These are phyloP conservation scores for Druon quercuslanigerum DNA, from an alignment of 1,140 invertebrate species.

Conservation along the genomic window DNA sequence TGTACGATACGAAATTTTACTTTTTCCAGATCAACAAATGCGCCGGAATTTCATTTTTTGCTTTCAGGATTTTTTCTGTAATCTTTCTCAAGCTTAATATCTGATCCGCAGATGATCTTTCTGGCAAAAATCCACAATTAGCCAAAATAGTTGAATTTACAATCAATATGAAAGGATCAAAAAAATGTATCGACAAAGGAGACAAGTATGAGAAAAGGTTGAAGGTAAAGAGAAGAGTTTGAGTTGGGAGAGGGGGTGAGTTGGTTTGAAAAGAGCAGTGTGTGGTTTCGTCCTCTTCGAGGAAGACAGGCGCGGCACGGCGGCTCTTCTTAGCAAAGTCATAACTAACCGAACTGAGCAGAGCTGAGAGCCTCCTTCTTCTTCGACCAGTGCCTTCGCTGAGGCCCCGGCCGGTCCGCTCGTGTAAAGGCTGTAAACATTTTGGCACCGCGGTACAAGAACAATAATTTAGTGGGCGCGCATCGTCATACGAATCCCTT, in stretches of 20 bases:
- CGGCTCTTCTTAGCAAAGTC: constrained; percentile 36
- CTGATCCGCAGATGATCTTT: too few species aligned
- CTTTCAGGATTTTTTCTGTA: too few species aligned
- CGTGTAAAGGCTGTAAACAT: constrained; percentile 60
- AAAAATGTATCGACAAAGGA: not conserved
- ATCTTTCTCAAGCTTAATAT: too few species aligned
- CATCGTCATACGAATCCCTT: constrained; percentile 39
- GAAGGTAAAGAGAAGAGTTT: not conserved
- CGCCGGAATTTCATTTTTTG: too few species aligned
- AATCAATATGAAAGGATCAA: constrained; percentile 3
- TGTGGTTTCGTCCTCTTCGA: constrained; percentile 34
- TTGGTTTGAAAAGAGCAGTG: constrained; percentile 21
- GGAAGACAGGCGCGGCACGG: constrained; percentile 8
- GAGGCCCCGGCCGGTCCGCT: constrained; percentile 20
- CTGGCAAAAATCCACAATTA: not conserved
- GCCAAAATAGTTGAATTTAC: not conserved
- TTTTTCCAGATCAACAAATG: too few species aligned
- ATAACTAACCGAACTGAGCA: constrained; percentile 34
- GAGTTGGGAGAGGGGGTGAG: not conserved
- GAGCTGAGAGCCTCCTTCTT: constrained; percentile 10
- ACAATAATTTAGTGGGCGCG: constrained; percentile 62
- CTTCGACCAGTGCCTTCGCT: constrained; percentile 18
- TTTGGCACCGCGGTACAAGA: constrained; percentile 61
- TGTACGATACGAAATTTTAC: too few species aligned
- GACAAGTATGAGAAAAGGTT: not conserved